Evolutionary conservation across 2,888 invertebrate species (phyloP).

Genomic region (Pachliopta kotzebuea): DNA sequence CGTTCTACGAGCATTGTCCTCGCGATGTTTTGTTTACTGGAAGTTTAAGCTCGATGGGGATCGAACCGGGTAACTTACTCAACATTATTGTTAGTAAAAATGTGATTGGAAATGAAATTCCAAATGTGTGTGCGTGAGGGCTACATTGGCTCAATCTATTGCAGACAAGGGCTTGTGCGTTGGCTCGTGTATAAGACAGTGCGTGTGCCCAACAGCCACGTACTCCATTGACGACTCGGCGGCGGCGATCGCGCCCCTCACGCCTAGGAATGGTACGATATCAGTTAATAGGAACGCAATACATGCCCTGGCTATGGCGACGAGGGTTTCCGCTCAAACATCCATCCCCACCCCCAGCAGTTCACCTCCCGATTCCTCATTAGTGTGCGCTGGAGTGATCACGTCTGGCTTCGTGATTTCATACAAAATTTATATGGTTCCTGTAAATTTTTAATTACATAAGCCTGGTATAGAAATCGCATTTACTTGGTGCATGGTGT

Average conservation of each 20-base stretch:
- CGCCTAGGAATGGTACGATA: conserved; percentile 36
- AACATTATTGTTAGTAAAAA: no score
- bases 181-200: conserved; percentile 75
- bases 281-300: conserved; percentile 25
- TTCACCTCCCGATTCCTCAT: neutral
- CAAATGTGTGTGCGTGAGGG: conserved; percentile 35
- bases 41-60: no score
- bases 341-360: no score
- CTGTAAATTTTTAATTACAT: no score
- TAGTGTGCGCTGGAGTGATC: neutral
- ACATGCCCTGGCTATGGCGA: neutral
- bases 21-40: no score
- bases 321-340: neutral
- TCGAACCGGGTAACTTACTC: no score
- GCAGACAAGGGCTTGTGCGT: conserved; percentile 74
- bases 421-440: neutral
- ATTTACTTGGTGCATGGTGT: no score
- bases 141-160: conserved; percentile 53
- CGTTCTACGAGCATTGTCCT: no score
- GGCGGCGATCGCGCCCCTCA: conserved; percentile 53
- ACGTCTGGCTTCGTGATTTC: conserved; percentile 1
- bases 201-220: conserved; percentile 68
- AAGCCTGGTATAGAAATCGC: no score
- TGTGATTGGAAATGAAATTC: conserved; percentile 9
- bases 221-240: conserved; percentile 66